Evolutionary conservation across 2,888 invertebrate species (phyloP).

Genomic region (Arge pagana): DNA sequence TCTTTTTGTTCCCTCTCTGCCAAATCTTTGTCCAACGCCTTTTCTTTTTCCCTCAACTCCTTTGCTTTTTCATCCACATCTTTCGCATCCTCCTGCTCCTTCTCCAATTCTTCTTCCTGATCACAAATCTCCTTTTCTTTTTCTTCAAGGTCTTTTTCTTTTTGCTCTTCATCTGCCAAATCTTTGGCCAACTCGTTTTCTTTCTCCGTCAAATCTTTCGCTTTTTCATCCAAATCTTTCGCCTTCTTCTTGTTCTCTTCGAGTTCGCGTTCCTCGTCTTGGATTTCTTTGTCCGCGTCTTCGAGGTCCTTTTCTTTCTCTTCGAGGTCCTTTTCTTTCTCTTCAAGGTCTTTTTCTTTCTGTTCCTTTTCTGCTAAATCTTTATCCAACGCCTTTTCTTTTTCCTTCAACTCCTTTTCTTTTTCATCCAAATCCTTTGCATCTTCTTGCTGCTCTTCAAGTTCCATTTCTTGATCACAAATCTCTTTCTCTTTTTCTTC

Average conservation of each 20-base stretch:
- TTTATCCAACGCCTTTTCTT: slow-evolving; percentile 5
- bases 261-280: slow-evolving; percentile 10
- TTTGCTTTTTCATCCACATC: neutral
- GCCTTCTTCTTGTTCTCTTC: neutral
- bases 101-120: neutral
- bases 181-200: neutral
- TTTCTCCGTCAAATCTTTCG: slow-evolving; percentile 10
- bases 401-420: slow-evolving; percentile 27
- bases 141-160: neutral
- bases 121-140: neutral
- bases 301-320: neutral
- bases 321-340: neutral
- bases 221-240: slow-evolving; percentile 9
- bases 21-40: neutral
- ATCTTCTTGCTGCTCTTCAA: neutral
- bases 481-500: neutral
- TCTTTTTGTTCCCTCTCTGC: neutral
- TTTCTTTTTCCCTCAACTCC: too few relatives aligned
- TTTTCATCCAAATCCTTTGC: slow-evolving; percentile 26
- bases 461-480: neutral
- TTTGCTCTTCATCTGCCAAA: neutral
- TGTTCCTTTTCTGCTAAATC: neutral
- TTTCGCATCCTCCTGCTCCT: neutral
- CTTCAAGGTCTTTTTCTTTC: neutral
- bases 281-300: neutral